Evolutionary conservation across 1,140 invertebrate species (phyloP).

Genomic region (Cheumatopsyche charites): DNA sequence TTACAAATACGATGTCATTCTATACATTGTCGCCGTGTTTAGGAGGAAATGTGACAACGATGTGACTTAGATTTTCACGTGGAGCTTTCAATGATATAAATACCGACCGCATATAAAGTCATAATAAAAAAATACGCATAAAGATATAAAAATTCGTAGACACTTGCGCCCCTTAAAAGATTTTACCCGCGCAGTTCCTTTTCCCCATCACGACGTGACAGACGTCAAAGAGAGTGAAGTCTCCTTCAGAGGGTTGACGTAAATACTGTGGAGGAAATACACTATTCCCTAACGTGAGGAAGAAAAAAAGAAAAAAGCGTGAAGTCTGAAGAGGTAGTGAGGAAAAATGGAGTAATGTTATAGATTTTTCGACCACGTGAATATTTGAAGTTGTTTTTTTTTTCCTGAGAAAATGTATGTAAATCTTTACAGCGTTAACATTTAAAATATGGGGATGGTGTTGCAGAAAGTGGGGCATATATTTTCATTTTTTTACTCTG

Average conservation of each 20-base stretch:
- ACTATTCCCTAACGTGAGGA: conserved; percentile 27
- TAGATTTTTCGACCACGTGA: neutral
- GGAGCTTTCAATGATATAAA: too few species aligned
- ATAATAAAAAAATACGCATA: neutral
- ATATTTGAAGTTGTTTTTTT: conserved; percentile 8
- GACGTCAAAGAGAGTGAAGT: conserved; percentile 23
- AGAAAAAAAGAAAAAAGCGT: neutral
- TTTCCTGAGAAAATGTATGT: neutral
- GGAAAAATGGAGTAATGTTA: neutral
- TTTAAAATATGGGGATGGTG: conserved; percentile 11
- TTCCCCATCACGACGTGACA: conserved; percentile 16
- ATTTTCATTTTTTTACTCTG: conserved; percentile 12
- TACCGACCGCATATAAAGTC: neutral
- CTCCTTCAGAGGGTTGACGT: conserved; percentile 33
- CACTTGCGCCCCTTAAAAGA: conserved; percentile 5
- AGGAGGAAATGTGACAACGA: conserved; percentile 28
- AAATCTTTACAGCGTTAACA: conserved; percentile 18
- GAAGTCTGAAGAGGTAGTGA: neutral
- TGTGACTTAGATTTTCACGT: conserved; percentile 27
- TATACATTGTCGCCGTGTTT: conserved; percentile 17
- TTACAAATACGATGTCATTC: neutral
- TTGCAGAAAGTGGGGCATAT: neutral
- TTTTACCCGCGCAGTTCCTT: conserved; percentile 22
- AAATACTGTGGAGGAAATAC: conserved; percentile 30
- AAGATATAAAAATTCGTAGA: too few species aligned